These are phyloP conservation scores for Junonia oenone DNA, from an alignment of 2,888 invertebrate genomes.

Conservation along the genomic window DNA sequence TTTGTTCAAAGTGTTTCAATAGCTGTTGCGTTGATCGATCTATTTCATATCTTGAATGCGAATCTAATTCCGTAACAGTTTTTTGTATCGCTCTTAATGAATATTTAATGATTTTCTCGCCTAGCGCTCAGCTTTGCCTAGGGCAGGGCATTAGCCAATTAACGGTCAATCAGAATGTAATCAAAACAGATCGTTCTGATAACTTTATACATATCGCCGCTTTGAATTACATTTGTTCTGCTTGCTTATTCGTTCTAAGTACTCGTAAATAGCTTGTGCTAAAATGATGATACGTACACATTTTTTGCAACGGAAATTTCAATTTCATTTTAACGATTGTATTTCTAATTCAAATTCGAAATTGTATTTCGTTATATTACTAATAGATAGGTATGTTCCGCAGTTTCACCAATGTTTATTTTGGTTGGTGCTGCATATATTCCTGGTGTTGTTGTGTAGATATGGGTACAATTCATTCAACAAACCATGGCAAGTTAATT, in stretches of 20 bases:
- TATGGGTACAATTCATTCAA: too few relatives aligned
- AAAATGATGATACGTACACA: too few relatives aligned
- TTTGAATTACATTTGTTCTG: not conserved
- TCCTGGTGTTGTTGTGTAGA: too few relatives aligned
- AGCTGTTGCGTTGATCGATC: conserved; percentile 4
- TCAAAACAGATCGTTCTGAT: conserved; percentile 60
- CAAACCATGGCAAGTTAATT: too few relatives aligned
- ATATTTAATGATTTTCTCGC: conserved; percentile 26
- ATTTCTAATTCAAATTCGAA: too few relatives aligned
- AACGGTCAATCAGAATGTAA: conserved; percentile 58
- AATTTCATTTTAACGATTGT: not conserved
- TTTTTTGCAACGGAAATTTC: too few relatives aligned
- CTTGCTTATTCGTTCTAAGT: not conserved
- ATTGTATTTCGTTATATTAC: too few relatives aligned
- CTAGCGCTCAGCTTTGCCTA: conserved; percentile 9
- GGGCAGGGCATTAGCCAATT: conserved; percentile 41
- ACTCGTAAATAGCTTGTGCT: not conserved
- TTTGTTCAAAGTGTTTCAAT: not conserved
- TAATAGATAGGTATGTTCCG: too few relatives aligned
- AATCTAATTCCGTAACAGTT: conserved; percentile 10
- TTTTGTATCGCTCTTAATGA: conserved; percentile 18
- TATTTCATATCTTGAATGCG: not conserved
- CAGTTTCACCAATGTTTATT: too few relatives aligned
- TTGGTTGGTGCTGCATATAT: too few relatives aligned
- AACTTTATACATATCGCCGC: conserved; percentile 56